Conservation (phyloP, 2,113 vertebrate genomes). For the Proterorhinus semilunaris region DNA sequence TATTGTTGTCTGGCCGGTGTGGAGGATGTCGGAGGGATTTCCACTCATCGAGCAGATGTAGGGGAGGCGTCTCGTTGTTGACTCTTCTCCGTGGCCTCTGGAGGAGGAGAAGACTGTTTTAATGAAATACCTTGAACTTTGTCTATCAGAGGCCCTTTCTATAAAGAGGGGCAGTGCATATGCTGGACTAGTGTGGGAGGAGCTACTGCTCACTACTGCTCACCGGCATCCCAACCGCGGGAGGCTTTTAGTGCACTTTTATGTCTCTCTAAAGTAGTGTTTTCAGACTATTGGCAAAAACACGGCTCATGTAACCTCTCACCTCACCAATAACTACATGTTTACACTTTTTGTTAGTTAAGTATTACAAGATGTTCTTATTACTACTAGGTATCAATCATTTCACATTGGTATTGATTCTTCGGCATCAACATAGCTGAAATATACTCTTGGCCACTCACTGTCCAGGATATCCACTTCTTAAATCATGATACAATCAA, state of each 20-base stretch:
- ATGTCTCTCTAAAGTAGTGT: background rate
- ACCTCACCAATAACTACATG: background rate
- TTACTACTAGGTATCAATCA: no score
- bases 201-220: slow-evolving; percentile 6
- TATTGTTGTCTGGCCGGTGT: slow-evolving; percentile 25
- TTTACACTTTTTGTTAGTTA: no score
- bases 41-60: slow-evolving; percentile 28
- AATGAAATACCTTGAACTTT: slow-evolving; percentile 65
- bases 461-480: no score
- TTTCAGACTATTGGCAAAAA: background rate
- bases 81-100: slow-evolving; percentile 40
- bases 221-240: background rate
- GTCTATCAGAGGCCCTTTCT: slow-evolving; percentile 41
- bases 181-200: slow-evolving; percentile 35
- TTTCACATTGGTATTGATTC: no score
- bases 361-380: no score
- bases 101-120: slow-evolving; percentile 44
- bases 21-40: slow-evolving; percentile 29
- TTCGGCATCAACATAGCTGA: no score
- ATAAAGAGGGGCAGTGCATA: slow-evolving; percentile 41
- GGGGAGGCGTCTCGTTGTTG: slow-evolving; percentile 30
- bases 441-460: no score
- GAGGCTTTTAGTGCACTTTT: slow-evolving; percentile 3
- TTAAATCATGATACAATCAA: no score
- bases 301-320: background rate